A percentile compares a stretch with the other conserved stretches of the same genome.
phyloP scores from a whole-genome alignment of 2,888 invertebrate genomes.

The Lithophane semibrunnea region DNA sequence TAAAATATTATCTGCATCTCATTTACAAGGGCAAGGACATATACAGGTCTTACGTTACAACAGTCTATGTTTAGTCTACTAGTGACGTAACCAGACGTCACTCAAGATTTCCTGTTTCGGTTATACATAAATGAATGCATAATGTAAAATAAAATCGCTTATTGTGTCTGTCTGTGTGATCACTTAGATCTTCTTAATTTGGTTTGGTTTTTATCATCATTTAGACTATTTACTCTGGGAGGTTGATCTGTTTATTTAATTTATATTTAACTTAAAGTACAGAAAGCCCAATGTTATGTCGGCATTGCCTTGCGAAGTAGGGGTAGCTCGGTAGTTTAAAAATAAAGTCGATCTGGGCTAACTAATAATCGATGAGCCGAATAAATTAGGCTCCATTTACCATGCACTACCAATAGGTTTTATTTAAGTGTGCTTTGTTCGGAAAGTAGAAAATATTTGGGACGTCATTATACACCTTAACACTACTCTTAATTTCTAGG shows the following conservation, averaged over 20 bases:
- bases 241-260: background rate
- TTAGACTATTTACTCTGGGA: background rate
- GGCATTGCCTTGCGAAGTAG: background rate
- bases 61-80: slow-evolving; percentile 30
- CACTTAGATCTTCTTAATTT: background rate
- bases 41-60: slow-evolving; percentile 9
- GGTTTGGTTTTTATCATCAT: background rate
- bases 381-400: slow-evolving; percentile 1
- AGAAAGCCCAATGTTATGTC: background rate
- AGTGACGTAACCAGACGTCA: slow-evolving; percentile 13
- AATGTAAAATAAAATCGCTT: background rate
- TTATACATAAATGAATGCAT: background rate
- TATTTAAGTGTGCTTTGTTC: slow-evolving; percentile 32
- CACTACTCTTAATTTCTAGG: background rate
- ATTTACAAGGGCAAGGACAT: slow-evolving; percentile 4
- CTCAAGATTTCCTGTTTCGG: slow-evolving; percentile 8
- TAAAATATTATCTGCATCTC: background rate
- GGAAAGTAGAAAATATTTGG: slow-evolving; percentile 27
- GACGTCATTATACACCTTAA: slow-evolving; percentile 13
- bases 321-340: background rate
- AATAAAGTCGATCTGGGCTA: background rate
- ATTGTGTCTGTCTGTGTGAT: background rate
- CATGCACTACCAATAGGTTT: slow-evolving; percentile 7
- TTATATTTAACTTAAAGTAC: background rate
- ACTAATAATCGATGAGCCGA: background rate